phyloP scores from a whole-genome alignment of 2,113 vertebrate species.

The Rhizomys pruinosus region DNA sequence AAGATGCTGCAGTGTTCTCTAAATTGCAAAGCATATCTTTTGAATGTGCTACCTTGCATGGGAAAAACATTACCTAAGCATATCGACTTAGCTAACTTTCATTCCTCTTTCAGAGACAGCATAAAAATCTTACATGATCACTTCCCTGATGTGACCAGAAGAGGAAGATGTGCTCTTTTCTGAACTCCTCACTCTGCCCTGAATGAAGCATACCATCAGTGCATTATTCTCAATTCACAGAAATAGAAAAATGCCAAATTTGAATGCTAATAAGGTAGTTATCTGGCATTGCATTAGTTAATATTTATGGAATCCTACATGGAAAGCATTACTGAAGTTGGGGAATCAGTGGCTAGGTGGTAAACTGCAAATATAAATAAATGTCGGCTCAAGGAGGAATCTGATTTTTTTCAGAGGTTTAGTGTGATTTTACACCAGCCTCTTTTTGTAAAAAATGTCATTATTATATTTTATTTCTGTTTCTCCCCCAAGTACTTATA shows the following conservation, averaged over 20 bases:
- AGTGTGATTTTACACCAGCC: background rate
- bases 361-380: background rate
- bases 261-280: background rate
- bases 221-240: background rate
- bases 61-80: background rate
- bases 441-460: background rate
- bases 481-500: background rate
- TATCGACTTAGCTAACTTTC: background rate
- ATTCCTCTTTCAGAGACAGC: background rate
- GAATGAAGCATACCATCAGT: background rate
- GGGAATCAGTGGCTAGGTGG: background rate
- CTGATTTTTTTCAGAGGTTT: background rate
- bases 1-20: background rate
- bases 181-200: background rate
- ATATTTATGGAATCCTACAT: background rate
- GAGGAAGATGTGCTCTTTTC: background rate
- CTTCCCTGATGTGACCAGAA: background rate
- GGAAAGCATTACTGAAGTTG: background rate
- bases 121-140: background rate
- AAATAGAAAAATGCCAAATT: background rate
- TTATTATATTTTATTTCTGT: background rate
- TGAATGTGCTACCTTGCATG: background rate
- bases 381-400: background rate
- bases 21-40: background rate
- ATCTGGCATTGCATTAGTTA: background rate